Evolutionary conservation across 2,113 vertebrate genomes (phyloP).

Genomic region (Vanacampus margaritifer): DNA sequence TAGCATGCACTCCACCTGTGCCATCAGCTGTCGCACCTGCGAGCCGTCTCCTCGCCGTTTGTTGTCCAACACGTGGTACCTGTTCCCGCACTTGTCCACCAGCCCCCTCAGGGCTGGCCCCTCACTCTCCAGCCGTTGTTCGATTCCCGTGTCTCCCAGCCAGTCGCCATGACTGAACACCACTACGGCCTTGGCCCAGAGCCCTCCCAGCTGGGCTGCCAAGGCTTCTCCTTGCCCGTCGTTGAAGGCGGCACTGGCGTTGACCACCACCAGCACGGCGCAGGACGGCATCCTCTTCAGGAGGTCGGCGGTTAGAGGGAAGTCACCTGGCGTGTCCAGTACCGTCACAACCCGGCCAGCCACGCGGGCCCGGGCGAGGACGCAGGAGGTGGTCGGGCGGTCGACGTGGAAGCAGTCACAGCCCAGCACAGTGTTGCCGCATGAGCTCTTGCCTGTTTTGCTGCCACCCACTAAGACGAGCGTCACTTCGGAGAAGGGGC

Average conservation of each 20-base stretch:
- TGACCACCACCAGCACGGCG: constrained; percentile 59
- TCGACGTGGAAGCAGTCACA: constrained; percentile 30
- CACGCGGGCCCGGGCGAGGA: constrained; percentile 12
- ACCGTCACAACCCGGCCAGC: constrained; percentile 37
- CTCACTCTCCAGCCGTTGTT: constrained; percentile 64
- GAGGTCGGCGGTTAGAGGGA: constrained; percentile 34
- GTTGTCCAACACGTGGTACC: constrained; percentile 66
- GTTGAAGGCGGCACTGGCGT: constrained; percentile 58
- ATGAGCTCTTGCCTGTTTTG: constrained; percentile 65
- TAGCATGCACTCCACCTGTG: constrained; percentile 54
- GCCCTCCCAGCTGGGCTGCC: constrained; percentile 44
- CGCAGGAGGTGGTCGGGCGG: constrained; percentile 23
- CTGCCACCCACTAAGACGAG: constrained; percentile 48
- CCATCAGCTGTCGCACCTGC: constrained; percentile 53
- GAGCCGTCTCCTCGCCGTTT: constrained; percentile 22
- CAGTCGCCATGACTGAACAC: constrained; percentile 68
- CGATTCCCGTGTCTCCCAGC: constrained; percentile 54
- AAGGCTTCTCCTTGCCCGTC: constrained; percentile 16
- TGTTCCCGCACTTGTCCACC: constrained; percentile 58
- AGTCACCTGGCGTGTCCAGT: constrained; percentile 53
- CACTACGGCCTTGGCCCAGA: constrained; percentile 50
- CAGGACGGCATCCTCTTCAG: constrained; percentile 17
- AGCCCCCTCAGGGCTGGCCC: constrained; percentile 54
- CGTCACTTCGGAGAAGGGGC: constrained; percentile 32
- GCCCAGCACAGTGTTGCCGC: constrained; percentile 64